Evolutionary conservation across 1,140 invertebrate species (phyloP), one percentile per base, ranked within the genome.

Genomic region (Ceratosolen solmsi): DNA sequence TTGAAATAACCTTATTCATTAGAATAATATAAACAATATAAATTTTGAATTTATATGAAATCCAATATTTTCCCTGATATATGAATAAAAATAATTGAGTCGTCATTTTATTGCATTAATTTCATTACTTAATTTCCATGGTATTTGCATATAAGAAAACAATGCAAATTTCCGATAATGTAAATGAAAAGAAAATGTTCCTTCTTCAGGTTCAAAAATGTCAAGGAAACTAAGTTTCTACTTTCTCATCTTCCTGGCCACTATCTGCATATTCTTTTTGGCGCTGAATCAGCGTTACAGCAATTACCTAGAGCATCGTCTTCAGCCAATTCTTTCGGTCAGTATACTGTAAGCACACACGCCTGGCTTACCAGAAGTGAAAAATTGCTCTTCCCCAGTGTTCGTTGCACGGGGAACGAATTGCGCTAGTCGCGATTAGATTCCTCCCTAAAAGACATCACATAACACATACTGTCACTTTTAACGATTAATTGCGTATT

Each of bases 221-320:
- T 91, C 90, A 73, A 90, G 89, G 84, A 87, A 86, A 77, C 82
- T 90, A 79, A 89, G 90, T 78, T 91, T 91, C 80, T 92, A 90
- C 85, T 88, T 87, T 86, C 85, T 91, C 81, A 85, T 92, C 85
- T 87, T 86, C 82, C 86, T 92, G 79, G 87, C 87, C 81, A 90
- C 89, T 36, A 78, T 91, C 83, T 91, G 91, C 86, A 90, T 92
- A 46, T 90, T 91, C 85, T 88, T 91, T 85, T 79, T 91, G 84
- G 88, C 89, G 22, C 87, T 92, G 85, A 91, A 90, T 86, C 91
- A 91, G 82, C 89, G 88, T 30, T 90, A 89, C 80, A 90, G 87
- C 85, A 90, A 86, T 86, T 90, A 90, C 82, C 86, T 91, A 73
- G 90, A 91, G 81, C 88, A 90, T 86, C 89, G 87, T 73, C 84